phyloP scores from a whole-genome alignment of 2,888 invertebrate species.

The Syrphus vitripennis region DNA sequence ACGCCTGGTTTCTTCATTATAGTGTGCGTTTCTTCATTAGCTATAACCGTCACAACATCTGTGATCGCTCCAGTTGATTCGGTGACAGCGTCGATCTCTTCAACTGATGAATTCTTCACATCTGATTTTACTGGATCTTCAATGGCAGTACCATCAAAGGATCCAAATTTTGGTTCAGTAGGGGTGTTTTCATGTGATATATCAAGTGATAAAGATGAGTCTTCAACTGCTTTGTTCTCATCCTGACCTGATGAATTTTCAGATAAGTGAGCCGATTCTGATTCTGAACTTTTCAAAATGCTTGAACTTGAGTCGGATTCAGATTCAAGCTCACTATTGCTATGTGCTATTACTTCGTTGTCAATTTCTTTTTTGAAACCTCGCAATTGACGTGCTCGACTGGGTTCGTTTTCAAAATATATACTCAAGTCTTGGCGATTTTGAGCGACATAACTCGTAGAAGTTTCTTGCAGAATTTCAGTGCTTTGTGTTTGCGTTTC shows the following conservation, averaged over 20 bases:
- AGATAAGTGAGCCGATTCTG: neutral
- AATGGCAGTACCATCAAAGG: neutral
- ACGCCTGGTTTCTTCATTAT: conserved; percentile 8
- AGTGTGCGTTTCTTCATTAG: neutral
- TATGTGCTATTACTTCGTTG: neutral
- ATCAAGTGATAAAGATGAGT: neutral
- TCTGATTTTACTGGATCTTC: neutral
- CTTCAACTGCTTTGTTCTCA: neutral
- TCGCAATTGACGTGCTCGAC: conserved; percentile 31
- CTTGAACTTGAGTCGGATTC: neutral
- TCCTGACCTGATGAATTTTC: neutral
- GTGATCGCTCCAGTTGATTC: neutral
- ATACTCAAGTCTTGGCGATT: neutral
- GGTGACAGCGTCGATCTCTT: conserved; percentile 4
- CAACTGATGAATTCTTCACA: neutral
- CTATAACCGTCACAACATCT: neutral
- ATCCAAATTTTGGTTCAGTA: neutral
- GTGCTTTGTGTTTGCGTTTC: neutral
- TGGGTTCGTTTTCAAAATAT: neutral
- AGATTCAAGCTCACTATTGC: neutral
- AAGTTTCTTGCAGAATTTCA: neutral
- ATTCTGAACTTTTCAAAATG: neutral
- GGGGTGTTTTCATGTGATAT: neutral
- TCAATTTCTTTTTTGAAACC: conserved; percentile 31
- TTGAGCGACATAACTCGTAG: neutral